Percentiles rank a stretch among this genome's conserved stretches.
Conservation (phyloP, 1,140 invertebrate species). For the Cyclargus thomasi region DNA sequence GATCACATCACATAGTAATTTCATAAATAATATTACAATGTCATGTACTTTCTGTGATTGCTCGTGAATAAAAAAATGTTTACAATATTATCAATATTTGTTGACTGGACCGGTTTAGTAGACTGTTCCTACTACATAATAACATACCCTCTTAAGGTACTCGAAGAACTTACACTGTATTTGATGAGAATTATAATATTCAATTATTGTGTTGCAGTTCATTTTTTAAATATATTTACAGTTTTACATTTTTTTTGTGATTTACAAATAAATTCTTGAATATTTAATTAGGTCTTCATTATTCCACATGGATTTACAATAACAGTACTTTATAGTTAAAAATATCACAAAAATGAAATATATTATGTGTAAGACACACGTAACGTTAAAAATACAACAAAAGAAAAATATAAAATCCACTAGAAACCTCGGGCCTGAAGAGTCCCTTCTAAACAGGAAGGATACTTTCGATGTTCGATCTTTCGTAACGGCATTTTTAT, state of each 20-base stretch:
- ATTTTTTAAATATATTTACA: constrained; percentile 75
- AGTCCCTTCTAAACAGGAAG: constrained; percentile 75
- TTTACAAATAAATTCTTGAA: constrained; percentile 76
- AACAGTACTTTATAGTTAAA: constrained; percentile 76
- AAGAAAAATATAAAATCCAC: constrained; percentile 74
- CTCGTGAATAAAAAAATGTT: constrained; percentile 74
- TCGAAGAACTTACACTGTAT: constrained; percentile 71
- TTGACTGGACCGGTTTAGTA: constrained; percentile 73
- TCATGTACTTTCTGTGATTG: constrained; percentile 75
- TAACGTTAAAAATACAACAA: constrained; percentile 75
- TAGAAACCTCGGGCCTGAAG: constrained; percentile 72
- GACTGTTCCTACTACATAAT: constrained; percentile 66
- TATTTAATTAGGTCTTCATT: constrained; percentile 75
- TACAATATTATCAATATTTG: constrained; percentile 74
- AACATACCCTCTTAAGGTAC: constrained; percentile 66
- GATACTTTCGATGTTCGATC: constrained; percentile 76
- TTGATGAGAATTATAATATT: constrained; percentile 67
- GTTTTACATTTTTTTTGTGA: constrained; percentile 75
- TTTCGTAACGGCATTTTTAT: constrained; percentile 73
- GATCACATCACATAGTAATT: constrained; percentile 77
- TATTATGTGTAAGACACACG: constrained; percentile 75
- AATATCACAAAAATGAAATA: constrained; percentile 77
- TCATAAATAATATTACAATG: constrained; percentile 76
- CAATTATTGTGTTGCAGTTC: constrained; percentile 72
- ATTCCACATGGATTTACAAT: constrained; percentile 72